Conservation (phyloP, 2,797 vertebrate species). For the Eulemur rubriventer region DNA sequence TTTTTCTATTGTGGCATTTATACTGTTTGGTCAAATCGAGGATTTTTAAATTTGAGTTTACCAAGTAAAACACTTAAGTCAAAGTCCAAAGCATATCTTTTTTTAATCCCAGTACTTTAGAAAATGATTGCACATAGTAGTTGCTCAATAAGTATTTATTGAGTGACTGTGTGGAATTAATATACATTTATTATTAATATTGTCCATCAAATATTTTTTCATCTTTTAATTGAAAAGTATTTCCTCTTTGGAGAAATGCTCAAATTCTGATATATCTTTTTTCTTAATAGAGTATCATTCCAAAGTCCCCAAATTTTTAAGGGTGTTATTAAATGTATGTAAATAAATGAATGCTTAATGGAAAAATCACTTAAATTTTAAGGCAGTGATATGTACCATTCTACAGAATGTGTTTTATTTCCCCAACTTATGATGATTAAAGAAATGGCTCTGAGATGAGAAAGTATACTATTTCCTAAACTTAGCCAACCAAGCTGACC, state of each 20-base stretch:
- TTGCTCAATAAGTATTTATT: conserved; percentile 15
- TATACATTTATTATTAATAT: not conserved
- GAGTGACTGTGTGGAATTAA: not conserved
- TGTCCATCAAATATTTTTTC: not conserved
- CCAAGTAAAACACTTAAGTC: not conserved
- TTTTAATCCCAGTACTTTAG: not conserved
- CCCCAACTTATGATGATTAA: not conserved
- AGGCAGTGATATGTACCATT: not conserved
- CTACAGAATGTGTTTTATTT: not conserved
- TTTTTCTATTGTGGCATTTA: conserved; percentile 6
- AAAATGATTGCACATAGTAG: not conserved
- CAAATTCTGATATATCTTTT: not conserved
- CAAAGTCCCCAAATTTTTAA: not conserved
- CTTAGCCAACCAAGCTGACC: not conserved
- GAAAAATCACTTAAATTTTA: conserved; percentile 5
- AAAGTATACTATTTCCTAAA: not conserved
- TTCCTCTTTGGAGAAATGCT: conserved; percentile 19
- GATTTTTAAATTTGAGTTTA: conserved; percentile 5
- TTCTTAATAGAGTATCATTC: not conserved
- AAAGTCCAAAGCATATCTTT: not conserved
- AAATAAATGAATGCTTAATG: not conserved
- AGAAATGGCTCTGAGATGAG: not conserved
- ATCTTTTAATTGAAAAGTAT: conserved; percentile 14
- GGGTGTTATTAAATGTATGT: not conserved
- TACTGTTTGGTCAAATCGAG: not conserved